These are phyloP conservation scores for Bicyclus anynana DNA, from an alignment of 1,140 invertebrate genomes.

Conservation along the genomic window DNA sequence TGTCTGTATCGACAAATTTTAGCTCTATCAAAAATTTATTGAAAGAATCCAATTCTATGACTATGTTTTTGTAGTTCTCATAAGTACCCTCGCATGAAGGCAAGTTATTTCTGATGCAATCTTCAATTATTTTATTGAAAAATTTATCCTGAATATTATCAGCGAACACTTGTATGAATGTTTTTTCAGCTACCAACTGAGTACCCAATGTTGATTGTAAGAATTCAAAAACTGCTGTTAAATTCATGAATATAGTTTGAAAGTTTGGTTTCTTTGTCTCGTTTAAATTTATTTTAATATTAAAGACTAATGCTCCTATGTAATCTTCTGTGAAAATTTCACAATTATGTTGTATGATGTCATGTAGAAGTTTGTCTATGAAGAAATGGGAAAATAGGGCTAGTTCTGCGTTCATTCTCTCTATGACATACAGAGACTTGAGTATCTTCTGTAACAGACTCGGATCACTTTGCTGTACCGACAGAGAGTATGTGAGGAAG, in stretches of 20 bases:
- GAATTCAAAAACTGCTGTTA: constrained; percentile 69
- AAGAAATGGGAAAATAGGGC: constrained; percentile 62
- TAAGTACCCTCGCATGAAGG: constrained; percentile 61
- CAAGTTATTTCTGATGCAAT: constrained; percentile 59
- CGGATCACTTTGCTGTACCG: constrained; percentile 60
- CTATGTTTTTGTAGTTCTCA: constrained; percentile 59
- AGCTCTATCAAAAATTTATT: constrained; percentile 68
- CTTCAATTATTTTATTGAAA: constrained; percentile 61
- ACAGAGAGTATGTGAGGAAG: constrained; percentile 53
- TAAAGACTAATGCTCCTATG: constrained; percentile 57
- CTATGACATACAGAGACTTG: constrained; percentile 51
- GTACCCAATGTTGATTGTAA: constrained; percentile 58
- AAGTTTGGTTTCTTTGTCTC: constrained; percentile 54
- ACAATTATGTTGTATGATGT: constrained; percentile 62
- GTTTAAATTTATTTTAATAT: constrained; percentile 60
- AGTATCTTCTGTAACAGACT: constrained; percentile 51
- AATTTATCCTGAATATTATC: constrained; percentile 52
- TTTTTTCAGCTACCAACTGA: constrained; percentile 51
- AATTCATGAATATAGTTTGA: constrained; percentile 65
- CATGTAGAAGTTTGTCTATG: constrained; percentile 52
- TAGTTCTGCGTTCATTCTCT: constrained; percentile 55
- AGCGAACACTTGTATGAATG: constrained; percentile 57
- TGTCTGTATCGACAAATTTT: constrained; percentile 55
- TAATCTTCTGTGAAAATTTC: constrained; percentile 67
- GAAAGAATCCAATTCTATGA: constrained; percentile 62